Evolutionary conservation across 2,888 invertebrate genomes (phyloP).

Genomic region (Trichogramma dendrolimi): DNA sequence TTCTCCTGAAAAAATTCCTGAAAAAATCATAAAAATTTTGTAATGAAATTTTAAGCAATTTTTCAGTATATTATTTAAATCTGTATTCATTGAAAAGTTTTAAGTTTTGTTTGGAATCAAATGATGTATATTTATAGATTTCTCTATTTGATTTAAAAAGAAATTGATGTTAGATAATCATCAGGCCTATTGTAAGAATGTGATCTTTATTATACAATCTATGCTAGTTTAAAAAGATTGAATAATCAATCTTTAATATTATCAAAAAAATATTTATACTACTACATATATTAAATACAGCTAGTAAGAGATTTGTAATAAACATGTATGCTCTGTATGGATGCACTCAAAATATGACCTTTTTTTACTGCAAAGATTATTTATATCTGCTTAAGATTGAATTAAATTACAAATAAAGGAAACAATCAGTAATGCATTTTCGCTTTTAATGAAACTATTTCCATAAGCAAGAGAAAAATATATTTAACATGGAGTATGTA

Average conservation of each 20-base stretch:
- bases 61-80: not conserved
- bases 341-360: no score
- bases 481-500: no score
- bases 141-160: constrained; percentile 8
- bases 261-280: not conserved
- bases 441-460: no score
- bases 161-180: constrained; percentile 17
- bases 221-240: not conserved
- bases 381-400: no score
- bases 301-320: no score
- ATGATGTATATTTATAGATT: constrained; percentile 14
- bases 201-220: constrained; percentile 9
- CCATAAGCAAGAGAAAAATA: no score
- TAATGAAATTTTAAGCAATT: constrained; percentile 17
- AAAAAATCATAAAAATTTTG: not conserved
- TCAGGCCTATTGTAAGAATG: constrained; percentile 30
- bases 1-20: no score
- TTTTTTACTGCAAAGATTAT: no score
- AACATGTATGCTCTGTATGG: no score
- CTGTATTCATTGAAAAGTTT: constrained; percentile 7
- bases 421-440: no score
- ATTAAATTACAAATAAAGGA: no score
- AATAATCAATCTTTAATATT: not conserved
- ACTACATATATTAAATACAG: not conserved
- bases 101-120: constrained; percentile 7